Evolutionary conservation across 2,888 invertebrate species (phyloP).

Genomic region (Andricus quercusramuli): DNA sequence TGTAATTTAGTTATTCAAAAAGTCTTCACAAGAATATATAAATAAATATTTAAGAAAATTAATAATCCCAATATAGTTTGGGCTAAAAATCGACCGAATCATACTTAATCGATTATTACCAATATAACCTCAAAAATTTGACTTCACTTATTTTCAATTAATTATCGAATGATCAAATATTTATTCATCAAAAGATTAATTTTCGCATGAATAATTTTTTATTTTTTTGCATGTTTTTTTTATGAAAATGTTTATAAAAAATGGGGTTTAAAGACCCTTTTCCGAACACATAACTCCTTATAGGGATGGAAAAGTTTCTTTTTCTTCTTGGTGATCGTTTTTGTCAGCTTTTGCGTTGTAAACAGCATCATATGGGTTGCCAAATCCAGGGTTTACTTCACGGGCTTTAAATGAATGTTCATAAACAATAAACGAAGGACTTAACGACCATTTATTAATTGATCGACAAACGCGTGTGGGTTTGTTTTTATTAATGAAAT

Average conservation of each 20-base stretch:
- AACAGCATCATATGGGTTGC: constrained; percentile 37
- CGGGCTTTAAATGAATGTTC: constrained; percentile 15
- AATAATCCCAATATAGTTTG: no score
- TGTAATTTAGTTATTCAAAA: no score
- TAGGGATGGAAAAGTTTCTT: not conserved
- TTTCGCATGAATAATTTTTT: no score
- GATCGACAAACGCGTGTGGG: not conserved
- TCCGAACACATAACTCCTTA: not conserved
- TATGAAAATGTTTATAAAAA: not conserved
- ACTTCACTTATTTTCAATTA: no score
- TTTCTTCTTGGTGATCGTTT: not conserved
- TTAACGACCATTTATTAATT: not conserved
- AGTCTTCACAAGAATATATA: no score
- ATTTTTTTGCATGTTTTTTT: no score
- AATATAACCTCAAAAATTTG: no score
- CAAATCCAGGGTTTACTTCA: constrained; percentile 18
- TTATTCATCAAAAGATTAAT: no score
- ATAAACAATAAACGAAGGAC: constrained; percentile 21
- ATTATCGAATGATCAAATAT: no score
- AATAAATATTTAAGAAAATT: no score
- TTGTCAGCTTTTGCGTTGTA: constrained; percentile 26
- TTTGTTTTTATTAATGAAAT: not conserved
- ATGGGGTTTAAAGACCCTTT: not conserved
- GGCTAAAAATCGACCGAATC: no score
- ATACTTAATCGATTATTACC: no score